phyloP scores from a whole-genome alignment of 2,888 invertebrate species.

The Tachina fera region DNA sequence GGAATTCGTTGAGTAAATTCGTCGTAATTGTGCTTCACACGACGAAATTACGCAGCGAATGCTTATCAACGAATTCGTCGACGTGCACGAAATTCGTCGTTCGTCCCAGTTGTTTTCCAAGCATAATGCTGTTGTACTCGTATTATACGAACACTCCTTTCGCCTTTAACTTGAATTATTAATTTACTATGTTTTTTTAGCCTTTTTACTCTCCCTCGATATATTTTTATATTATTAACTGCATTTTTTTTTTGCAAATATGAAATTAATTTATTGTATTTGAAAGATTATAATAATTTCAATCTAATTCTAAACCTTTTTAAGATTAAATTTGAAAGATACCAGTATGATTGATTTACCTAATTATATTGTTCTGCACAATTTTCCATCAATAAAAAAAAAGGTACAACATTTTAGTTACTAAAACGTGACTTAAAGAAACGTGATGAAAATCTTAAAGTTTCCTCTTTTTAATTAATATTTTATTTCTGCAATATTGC shows the following conservation, averaged over 20 bases:
- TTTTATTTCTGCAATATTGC: conserved; percentile 43
- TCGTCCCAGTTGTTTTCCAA: no score
- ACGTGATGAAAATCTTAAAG: conserved; percentile 53
- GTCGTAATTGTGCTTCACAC: no score
- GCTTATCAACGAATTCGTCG: no score
- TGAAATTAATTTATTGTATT: not conserved
- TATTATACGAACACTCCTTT: no score
- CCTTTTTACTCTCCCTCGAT: no score
- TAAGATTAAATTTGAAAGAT: conserved; percentile 19
- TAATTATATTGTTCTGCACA: conserved; percentile 9
- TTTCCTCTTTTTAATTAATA: conserved; percentile 34
- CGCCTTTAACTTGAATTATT: no score
- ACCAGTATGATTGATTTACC: conserved; percentile 36
- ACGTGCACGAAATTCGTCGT: no score
- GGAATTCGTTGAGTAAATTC: no score
- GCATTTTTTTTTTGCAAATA: no score
- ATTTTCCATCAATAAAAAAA: conserved; percentile 26
- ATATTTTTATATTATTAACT: not conserved
- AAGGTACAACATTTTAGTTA: conserved; percentile 33
- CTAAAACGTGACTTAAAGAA: conserved; percentile 59
- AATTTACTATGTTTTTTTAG: no score
- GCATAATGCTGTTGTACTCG: no score
- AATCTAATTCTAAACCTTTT: conserved; percentile 10
- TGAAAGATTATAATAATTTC: conserved; percentile 10
- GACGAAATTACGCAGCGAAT: no score